phyloP scores from a whole-genome alignment of 2,797 vertebrate genomes.

The Notolabrus celidotus region DNA sequence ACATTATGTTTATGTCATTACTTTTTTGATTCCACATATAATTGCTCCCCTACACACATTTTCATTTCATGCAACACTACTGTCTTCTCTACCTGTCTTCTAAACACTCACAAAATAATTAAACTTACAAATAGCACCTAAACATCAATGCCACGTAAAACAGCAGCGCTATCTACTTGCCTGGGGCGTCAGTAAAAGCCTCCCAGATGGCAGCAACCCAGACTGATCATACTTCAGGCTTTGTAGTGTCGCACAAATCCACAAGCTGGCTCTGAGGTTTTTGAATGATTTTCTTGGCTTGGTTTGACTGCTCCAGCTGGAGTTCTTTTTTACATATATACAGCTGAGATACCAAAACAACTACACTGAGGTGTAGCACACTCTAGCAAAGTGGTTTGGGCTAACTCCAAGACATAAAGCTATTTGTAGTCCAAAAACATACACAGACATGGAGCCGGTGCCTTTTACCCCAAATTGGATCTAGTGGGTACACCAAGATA shows the following conservation, averaged over 20 bases:
- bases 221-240: not conserved
- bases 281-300: not conserved
- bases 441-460: too few relatives aligned
- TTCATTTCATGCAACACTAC: not conserved
- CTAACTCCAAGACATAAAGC: too few relatives aligned
- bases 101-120: not conserved
- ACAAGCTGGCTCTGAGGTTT: not conserved
- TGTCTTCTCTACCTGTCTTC: not conserved
- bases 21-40: not conserved
- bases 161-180: not conserved
- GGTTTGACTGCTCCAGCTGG: not conserved
- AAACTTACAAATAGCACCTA: not conserved
- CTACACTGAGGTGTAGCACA: not conserved
- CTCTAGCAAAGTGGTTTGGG: not conserved
- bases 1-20: not conserved
- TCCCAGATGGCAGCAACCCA: not conserved
- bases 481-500: too few relatives aligned
- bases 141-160: not conserved
- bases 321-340: not conserved
- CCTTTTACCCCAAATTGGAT: too few relatives aligned
- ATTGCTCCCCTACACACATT: not conserved
- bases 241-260: not conserved
- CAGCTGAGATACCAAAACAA: not conserved
- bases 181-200: not conserved
- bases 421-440: too few relatives aligned